Evolutionary conservation across 2,888 invertebrate species (phyloP), one percentile per base, ranked within the genome.

Genomic region (Synanthedon formicaeformis): DNA sequence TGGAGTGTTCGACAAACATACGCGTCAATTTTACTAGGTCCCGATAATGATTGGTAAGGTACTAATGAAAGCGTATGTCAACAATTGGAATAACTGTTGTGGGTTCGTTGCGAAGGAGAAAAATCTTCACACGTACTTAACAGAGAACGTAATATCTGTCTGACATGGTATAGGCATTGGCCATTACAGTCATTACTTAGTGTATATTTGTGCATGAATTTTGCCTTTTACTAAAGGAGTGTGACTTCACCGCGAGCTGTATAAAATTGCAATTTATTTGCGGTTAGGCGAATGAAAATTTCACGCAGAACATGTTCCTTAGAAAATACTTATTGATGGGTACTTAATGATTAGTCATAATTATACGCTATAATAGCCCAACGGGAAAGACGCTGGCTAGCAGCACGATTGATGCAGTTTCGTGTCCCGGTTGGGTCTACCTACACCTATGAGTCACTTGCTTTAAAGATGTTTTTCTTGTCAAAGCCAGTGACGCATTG

Each of bases 51-150:
- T 64, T 18, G 18, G 49, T 16, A 14, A 61, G 62, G 55, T 64
- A 64, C 67, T 70, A 71, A 72, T 70, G 60, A 63, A 64, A 58
- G 58, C 59, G 64, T 63, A 67, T 65, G 69, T 69, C 65, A 69
- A 71, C 66, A 69, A 60, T 57, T 61, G 65, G 67, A 60, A 59
- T 74, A 75, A 76, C 73, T 73, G 75, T 16, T 73, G 75, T 8
- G 62, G 62, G 66, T 59, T 58, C 52, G 14, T 8, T 55, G 62
- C 62, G 66, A 67, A 67, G 66, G 69, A 69, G 61, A 60, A 65
- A 66, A 62, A 60, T 67, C 66, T 71, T 75, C 76, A 71, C 75
- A 74, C 70, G 66, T 71, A 66, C 69, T 64, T 68, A 67, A 68
- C 66, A 63, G 60, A 45, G 34, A 34, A 34, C 34, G 10, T 34